phyloP scores from a whole-genome alignment of 2,113 vertebrate species.

The Hippocampus mohnikei region DNA sequence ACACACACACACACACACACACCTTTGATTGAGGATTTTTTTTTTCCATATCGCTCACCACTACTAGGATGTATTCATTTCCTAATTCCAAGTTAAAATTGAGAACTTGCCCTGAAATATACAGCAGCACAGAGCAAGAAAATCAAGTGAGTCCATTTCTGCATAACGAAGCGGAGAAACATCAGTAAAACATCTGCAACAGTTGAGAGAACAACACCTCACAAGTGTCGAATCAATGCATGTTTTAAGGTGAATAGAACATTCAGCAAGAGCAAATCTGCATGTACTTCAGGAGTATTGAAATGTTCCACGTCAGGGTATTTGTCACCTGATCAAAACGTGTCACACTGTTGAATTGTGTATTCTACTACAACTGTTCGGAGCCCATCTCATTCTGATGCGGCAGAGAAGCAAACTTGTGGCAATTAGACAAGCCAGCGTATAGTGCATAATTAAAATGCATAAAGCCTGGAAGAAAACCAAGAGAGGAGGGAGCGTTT shows the following conservation, averaged over 20 bases:
- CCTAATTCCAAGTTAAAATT: no score
- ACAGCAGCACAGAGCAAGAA: constrained; percentile 18
- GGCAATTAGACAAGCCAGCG: constrained; percentile 26
- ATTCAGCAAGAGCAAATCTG: not conserved
- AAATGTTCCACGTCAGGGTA: not conserved
- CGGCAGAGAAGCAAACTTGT: constrained; percentile 7
- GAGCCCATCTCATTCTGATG: constrained; percentile 20
- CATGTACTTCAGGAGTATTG: not conserved
- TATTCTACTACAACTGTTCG: not conserved
- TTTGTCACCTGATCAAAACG: constrained; percentile 13
- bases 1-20: no score
- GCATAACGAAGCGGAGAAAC: constrained; percentile 13
- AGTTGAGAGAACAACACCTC: constrained; percentile 14
- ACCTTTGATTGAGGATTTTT: no score
- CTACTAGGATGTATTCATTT: no score
- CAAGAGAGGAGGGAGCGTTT: constrained; percentile 11
- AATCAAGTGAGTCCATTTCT: constrained; percentile 30
- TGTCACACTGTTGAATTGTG: constrained; percentile 14
- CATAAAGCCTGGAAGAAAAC: constrained; percentile 26
- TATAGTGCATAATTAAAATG: constrained; percentile 46
- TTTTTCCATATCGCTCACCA: not conserved
- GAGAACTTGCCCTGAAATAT: not conserved
- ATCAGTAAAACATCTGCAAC: constrained; percentile 18
- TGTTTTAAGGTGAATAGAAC: not conserved
- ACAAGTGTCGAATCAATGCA: constrained; percentile 11